These are phyloP conservation scores for Marcusenius ussheri DNA, from an alignment of 2,113 vertebrate species.

Conservation along the genomic window DNA sequence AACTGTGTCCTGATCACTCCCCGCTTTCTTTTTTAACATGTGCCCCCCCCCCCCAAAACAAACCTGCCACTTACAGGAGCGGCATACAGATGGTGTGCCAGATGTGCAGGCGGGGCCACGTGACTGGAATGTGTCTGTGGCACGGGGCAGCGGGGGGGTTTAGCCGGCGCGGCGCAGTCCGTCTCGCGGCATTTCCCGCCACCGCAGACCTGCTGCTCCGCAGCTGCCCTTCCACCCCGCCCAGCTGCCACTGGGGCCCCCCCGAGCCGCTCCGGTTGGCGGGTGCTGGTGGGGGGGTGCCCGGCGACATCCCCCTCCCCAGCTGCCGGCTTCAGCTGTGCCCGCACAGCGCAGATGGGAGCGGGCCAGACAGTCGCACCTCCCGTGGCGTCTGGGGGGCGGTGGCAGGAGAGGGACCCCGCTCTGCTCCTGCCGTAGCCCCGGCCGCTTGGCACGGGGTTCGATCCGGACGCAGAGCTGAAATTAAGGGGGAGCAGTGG, in stretches of 20 bases:
- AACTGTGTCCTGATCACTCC: neutral
- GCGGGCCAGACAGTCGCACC: constrained; percentile 68
- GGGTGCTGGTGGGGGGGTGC: constrained; percentile 51
- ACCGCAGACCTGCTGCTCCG: constrained; percentile 63
- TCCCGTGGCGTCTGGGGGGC: constrained; percentile 46
- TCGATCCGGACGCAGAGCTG: constrained; percentile 2
- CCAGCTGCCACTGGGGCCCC: constrained; percentile 70
- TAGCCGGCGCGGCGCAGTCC: constrained; percentile 19
- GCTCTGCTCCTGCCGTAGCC: neutral
- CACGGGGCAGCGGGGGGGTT: constrained; percentile 27
- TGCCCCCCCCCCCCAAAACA: constrained; percentile 43
- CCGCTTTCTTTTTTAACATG: neutral
- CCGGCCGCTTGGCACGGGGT: constrained; percentile 22
- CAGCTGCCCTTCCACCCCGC: constrained; percentile 69
- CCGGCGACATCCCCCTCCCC: constrained; percentile 51
- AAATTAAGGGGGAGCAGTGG: neutral
- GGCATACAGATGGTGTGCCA: constrained; percentile 62
- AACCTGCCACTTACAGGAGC: constrained; percentile 60
- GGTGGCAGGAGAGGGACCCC: constrained; percentile 33
- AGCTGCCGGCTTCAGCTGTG: constrained; percentile 60
- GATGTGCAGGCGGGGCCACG: constrained; percentile 59
- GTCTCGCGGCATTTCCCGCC: constrained; percentile 54
- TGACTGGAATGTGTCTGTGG: constrained; percentile 43
- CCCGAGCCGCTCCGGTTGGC: constrained; percentile 57
- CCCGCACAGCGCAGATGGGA: constrained; percentile 52